A percentile compares a stretch with the other conserved stretches of the same genome.
Evolutionary conservation across 23 tunicate species (phyloP).

Genomic region (Styela clava): DNA sequence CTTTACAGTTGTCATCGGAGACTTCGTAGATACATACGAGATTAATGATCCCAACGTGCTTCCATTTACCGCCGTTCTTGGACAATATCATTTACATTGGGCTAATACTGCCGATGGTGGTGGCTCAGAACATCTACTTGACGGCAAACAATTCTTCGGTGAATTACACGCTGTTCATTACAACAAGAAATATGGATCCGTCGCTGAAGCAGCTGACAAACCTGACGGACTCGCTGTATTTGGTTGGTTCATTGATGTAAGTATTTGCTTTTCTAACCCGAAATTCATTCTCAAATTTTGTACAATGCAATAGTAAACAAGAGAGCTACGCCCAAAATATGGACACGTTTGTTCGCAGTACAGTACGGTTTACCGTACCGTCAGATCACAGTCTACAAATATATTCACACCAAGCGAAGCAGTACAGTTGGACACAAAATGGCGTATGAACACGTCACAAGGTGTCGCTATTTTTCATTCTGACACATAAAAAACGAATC

Average conservation of each 20-base stretch:
- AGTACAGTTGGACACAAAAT: too few relatives aligned
- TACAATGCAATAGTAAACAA: too few relatives aligned
- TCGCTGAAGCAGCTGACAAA: conserved; percentile 29
- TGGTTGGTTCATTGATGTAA: conserved; percentile 59
- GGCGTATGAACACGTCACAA: too few relatives aligned
- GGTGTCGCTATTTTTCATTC: too few relatives aligned
- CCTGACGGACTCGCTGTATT: conserved; percentile 64
- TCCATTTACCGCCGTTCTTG: conserved; percentile 5
- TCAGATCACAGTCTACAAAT: too few relatives aligned
- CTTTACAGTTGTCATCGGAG: not conserved
- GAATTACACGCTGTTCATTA: conserved; percentile 69
- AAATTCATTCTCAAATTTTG: too few relatives aligned
- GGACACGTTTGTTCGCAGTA: too few relatives aligned
- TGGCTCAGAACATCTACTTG: conserved; percentile 60
- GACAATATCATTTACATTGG: conserved; percentile 68
- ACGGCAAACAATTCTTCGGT: conserved; percentile 43
- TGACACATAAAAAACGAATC: too few relatives aligned
- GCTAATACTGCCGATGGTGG: conserved; percentile 2
- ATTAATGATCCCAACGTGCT: conserved; percentile 2
- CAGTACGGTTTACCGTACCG: too few relatives aligned
- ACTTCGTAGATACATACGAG: not conserved
- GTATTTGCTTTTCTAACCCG: not conserved
- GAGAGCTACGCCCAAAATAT: too few relatives aligned
- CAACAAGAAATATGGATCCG: conserved; percentile 44
- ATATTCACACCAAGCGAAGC: too few relatives aligned